Conservation (phyloP, 1,140 invertebrate species). For the Zaprionus tsacasi region DNA sequence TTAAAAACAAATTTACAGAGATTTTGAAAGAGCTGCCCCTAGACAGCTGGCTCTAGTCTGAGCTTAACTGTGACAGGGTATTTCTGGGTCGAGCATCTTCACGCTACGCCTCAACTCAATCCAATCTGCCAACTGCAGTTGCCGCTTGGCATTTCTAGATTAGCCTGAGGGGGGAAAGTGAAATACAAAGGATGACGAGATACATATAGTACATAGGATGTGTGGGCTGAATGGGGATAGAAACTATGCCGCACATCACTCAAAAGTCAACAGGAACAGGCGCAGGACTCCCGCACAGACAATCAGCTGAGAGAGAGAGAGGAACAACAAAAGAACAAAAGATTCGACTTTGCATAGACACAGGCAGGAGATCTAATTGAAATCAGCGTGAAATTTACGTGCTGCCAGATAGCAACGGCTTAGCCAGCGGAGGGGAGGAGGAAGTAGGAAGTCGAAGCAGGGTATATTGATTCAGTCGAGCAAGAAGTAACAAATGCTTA, state of each 20-base stretch:
- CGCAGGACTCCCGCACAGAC: background rate
- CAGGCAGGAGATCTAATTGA: conserved; percentile 9
- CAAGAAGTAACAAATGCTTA: background rate
- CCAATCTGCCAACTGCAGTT: conserved; percentile 1
- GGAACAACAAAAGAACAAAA: conserved; percentile 3
- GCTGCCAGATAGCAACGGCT: background rate
- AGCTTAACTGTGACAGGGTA: background rate
- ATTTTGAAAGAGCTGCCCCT: background rate
- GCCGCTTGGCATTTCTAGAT: conserved; percentile 1
- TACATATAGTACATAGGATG: conserved; percentile 13
- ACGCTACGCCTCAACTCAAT: background rate
- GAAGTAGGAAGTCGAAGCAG: background rate
- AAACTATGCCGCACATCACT: conserved; percentile 61
- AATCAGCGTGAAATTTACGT: conserved; percentile 11
- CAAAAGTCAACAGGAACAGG: conserved; percentile 42
- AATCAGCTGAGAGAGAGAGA: background rate
- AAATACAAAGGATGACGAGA: conserved; percentile 18
- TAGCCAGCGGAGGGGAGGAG: background rate
- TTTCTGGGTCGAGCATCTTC: background rate
- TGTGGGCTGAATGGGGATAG: background rate
- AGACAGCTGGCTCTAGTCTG: background rate
- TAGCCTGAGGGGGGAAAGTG: background rate
- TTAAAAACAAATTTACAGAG: conserved; percentile 26
- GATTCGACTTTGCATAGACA: background rate
- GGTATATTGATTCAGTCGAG: background rate